These are phyloP conservation scores for Aporophyla nigra DNA, from an alignment of 2,888 invertebrate species.

Conservation along the genomic window DNA sequence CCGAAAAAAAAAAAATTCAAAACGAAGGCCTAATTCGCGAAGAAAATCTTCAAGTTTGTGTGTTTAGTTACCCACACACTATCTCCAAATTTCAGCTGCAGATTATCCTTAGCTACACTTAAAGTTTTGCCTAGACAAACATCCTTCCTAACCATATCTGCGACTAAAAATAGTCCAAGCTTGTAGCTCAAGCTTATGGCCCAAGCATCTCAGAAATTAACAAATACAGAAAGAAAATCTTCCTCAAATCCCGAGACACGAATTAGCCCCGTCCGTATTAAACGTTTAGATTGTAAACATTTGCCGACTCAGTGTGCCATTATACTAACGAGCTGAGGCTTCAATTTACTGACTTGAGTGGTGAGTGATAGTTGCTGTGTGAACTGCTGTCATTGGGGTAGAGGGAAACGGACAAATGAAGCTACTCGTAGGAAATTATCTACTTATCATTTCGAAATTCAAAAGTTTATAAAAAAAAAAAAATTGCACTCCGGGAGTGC, in stretches of 20 bases:
- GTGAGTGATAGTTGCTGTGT: constrained; percentile 49
- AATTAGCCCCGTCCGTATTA: constrained; percentile 37
- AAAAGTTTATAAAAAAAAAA: no score
- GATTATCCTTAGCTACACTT: neutral
- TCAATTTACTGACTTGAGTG: constrained; percentile 44
- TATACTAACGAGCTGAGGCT: constrained; percentile 57
- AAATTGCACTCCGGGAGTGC: no score
- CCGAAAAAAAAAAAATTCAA: neutral
- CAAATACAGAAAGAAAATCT: constrained; percentile 30
- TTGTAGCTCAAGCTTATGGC: neutral
- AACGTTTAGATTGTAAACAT: constrained; percentile 60
- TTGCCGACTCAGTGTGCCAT: constrained; percentile 54
- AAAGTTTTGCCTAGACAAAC: constrained; percentile 1
- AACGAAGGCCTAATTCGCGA: neutral
- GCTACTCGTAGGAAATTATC: neutral
- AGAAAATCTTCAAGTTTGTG: neutral
- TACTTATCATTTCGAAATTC: no score
- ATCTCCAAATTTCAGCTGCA: neutral
- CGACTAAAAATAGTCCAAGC: constrained; percentile 9
- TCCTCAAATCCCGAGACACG: constrained; percentile 31
- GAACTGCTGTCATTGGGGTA: neutral
- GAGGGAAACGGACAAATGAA: neutral
- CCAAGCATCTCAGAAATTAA: constrained; percentile 13
- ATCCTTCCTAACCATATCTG: constrained; percentile 4
- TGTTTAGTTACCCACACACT: neutral